phyloP scores from a whole-genome alignment of 2,888 invertebrate species.

The Pemphredon lugubris region DNA sequence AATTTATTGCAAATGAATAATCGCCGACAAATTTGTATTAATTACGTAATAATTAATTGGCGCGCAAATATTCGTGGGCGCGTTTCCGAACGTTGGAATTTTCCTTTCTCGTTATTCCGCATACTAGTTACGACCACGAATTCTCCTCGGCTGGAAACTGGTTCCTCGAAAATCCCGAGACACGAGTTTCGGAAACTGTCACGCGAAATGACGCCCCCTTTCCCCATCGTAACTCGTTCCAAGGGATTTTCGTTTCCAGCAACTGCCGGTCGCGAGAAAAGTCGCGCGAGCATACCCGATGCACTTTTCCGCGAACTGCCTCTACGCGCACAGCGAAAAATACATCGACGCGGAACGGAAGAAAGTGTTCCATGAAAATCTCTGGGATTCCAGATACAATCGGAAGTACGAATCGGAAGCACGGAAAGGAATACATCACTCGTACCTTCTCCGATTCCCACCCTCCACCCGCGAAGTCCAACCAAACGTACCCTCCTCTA shows the following conservation, averaged over 20 bases:
- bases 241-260: constrained; percentile 49
- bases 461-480: constrained; percentile 30
- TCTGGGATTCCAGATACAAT: constrained; percentile 38
- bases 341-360: constrained; percentile 38
- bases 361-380: constrained; percentile 53
- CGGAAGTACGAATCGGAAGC: constrained; percentile 50
- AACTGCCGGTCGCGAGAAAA: constrained; percentile 51
- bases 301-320: constrained; percentile 42
- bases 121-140: neutral
- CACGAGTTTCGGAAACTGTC: constrained; percentile 34
- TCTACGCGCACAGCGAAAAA: constrained; percentile 49
- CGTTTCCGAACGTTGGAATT: neutral
- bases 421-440: constrained; percentile 55
- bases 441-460: neutral
- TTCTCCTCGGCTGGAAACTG: constrained; percentile 5
- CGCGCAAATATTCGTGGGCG: constrained; percentile 5
- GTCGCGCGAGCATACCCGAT: constrained; percentile 25
- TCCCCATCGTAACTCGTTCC: constrained; percentile 39
- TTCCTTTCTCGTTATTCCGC: neutral
- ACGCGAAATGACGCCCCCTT: constrained; percentile 46
- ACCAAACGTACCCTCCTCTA: constrained; percentile 44
- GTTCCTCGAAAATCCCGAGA: constrained; percentile 33
- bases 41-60: too few species aligned
- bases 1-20: too few species aligned
- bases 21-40: too few species aligned